These are phyloP conservation scores for Tipula vernalis DNA, from an alignment of 2,888 invertebrate species.

Conservation along the genomic window DNA sequence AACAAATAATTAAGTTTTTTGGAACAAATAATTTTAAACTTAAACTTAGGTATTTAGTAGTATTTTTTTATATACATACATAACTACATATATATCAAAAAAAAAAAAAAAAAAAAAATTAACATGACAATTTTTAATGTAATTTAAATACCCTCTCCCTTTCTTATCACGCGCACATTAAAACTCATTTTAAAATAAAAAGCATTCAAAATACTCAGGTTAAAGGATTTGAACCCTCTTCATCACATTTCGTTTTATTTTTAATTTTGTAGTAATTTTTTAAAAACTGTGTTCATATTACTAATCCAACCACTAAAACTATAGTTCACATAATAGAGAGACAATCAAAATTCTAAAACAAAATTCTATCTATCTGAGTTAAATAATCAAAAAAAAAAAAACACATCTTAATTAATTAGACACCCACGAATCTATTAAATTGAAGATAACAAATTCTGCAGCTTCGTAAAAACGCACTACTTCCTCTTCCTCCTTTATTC, in stretches of 20 bases:
- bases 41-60: neutral
- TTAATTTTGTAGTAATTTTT: neutral
- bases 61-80: neutral
- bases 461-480: neutral
- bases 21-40: neutral
- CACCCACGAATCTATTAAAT: neutral
- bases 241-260: neutral
- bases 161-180: neutral
- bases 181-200: neutral
- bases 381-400: neutral
- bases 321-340: neutral
- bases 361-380: neutral
- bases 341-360: neutral
- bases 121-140: neutral
- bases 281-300: neutral
- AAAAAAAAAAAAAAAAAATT: neutral
- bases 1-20: neutral
- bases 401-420: neutral
- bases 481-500: neutral
- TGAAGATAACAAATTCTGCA: neutral
- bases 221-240: neutral
- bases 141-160: neutral
- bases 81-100: no score
- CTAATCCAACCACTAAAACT: neutral
- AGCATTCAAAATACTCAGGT: neutral